Evolutionary conservation across 2,888 invertebrate species (phyloP).

Genomic region (Cataglyphis livida): DNA sequence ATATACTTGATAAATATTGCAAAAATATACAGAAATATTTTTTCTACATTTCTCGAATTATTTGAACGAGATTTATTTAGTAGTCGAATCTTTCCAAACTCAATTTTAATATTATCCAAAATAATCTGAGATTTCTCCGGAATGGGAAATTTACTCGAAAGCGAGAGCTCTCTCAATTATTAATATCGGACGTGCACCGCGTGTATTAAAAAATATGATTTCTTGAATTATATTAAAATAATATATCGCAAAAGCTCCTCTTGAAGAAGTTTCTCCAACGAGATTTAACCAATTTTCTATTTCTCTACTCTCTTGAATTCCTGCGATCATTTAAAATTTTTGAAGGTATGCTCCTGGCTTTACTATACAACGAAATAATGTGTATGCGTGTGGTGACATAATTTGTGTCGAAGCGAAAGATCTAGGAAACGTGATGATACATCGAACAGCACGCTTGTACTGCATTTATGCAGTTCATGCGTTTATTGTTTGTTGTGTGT

Average conservation of each 20-base stretch:
- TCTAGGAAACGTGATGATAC: slow-evolving; percentile 31
- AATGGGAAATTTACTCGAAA: background rate
- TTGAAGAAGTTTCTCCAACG: background rate
- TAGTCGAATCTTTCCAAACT: background rate
- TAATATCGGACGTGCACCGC: no score
- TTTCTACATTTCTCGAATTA: background rate
- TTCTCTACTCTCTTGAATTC: background rate
- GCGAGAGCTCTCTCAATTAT: background rate
- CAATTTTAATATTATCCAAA: background rate
- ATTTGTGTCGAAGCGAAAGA: background rate
- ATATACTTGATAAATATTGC: background rate
- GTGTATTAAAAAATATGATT: background rate
- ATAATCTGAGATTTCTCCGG: background rate
- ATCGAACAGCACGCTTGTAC: slow-evolving; percentile 36
- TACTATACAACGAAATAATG: background rate
- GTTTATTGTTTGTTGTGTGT: background rate
- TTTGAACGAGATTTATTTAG: background rate
- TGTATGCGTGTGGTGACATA: background rate
- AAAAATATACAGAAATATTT: background rate
- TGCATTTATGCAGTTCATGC: slow-evolving; percentile 35
- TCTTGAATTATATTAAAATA: background rate
- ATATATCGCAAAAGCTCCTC: background rate
- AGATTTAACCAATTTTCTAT: background rate
- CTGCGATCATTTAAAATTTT: background rate
- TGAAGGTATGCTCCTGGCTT: no score